Evolutionary conservation across 2,797 vertebrate species (phyloP).

Genomic region (Lycodopsis pacificus): DNA sequence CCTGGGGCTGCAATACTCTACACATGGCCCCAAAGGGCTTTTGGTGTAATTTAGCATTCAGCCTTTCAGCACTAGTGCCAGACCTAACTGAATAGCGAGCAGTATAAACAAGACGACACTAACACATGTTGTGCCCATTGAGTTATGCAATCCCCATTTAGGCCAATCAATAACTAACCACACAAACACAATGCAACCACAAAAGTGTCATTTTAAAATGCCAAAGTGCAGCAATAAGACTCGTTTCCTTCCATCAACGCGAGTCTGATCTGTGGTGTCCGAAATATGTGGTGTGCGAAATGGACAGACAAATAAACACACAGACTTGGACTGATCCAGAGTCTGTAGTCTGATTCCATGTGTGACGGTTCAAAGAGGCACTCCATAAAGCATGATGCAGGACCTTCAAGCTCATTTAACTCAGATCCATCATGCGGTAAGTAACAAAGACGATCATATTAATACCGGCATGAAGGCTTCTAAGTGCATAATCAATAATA

Average conservation of each 20-base stretch:
- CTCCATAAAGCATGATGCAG: conserved; percentile 7
- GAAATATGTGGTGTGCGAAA: background rate
- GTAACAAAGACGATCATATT: conserved; percentile 53
- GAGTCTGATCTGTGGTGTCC: background rate
- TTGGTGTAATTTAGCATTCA: conserved; percentile 63
- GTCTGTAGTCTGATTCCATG: background rate
- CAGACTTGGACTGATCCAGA: background rate
- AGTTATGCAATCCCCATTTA: conserved; percentile 44
- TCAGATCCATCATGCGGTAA: conserved; percentile 50
- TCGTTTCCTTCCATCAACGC: conserved; percentile 8
- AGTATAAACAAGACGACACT: conserved; percentile 52
- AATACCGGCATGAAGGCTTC: conserved; percentile 47
- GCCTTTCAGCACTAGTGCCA: conserved; percentile 40
- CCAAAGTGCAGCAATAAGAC: background rate
- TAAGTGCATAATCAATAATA: conserved; percentile 59
- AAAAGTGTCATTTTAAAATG: background rate
- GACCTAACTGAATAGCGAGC: conserved; percentile 51
- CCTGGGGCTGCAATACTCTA: conserved; percentile 51
- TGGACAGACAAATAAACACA: background rate
- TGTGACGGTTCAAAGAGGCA: conserved; percentile 5
- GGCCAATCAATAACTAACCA: conserved; percentile 33
- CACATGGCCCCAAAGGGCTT: conserved; percentile 49
- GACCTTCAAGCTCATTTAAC: conserved; percentile 42
- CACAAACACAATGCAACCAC: conserved; percentile 18
- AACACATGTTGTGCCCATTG: conserved; percentile 41